These are phyloP conservation scores for Andinoacara biseriatus DNA, from an alignment of 2,113 vertebrate species.

Conservation along the genomic window DNA sequence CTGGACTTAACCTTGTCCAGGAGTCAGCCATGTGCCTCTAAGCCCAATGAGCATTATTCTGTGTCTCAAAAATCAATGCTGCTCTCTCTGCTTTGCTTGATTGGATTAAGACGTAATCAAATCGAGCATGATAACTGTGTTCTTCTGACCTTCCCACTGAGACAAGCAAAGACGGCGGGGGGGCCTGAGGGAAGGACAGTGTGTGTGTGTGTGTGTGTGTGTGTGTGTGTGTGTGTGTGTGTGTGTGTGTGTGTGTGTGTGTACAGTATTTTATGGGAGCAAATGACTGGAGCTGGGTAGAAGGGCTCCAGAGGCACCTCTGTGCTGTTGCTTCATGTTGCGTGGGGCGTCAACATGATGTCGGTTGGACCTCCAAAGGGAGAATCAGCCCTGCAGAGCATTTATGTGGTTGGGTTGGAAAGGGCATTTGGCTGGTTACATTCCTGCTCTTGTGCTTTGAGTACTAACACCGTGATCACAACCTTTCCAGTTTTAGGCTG, in stretches of 20 bases:
- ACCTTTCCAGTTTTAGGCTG: not conserved
- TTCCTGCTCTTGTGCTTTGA: not conserved
- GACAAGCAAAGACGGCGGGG: conserved; percentile 31
- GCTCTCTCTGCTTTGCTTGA: conserved; percentile 74
- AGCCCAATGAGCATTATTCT: conserved; percentile 72
- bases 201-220: not conserved
- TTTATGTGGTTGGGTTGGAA: not conserved
- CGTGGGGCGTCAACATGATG: not conserved
- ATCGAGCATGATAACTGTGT: conserved; percentile 73
- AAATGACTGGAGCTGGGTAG: not conserved
- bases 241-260: not conserved
- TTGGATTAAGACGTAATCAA: conserved; percentile 83
- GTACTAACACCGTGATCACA: not conserved
- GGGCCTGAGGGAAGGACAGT: conserved; percentile 35
- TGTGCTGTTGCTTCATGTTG: conserved; percentile 29
- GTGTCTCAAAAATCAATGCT: conserved; percentile 73
- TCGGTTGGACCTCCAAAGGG: not conserved
- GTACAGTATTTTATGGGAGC: conserved; percentile 4
- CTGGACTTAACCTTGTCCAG: conserved; percentile 68
- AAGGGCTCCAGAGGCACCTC: conserved; percentile 11
- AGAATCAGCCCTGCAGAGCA: not conserved
- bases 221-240: conserved; percentile 9
- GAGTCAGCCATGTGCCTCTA: conserved; percentile 60
- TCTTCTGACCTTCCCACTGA: conserved; percentile 74
- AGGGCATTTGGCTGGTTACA: fast-evolving